Base-by-base conservation (phyloP, 1,140 invertebrate genomes). In the Lepidurus apus region DNA sequence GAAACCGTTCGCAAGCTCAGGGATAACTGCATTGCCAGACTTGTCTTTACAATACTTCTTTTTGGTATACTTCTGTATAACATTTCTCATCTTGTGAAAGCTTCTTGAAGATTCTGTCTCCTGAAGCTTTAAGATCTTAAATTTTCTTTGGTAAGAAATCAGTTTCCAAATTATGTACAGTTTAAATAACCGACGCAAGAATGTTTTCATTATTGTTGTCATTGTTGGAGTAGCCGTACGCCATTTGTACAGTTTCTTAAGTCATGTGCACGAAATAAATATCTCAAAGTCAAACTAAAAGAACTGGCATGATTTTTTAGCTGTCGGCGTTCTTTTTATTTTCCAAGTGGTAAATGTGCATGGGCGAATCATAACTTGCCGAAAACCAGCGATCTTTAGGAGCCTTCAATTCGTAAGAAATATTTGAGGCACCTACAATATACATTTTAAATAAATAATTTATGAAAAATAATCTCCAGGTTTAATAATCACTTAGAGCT, bases 191-290 rank as follows among this genome's bases (percentile, higher is more conserved):
- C 53, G 21, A 65, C 17, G 21, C 53, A 9, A 21, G 21, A 9
- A 65, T 7, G 8, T 65, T 65, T 65, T 13, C 53, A 65, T n/a
- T 65, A 17, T 65, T 65, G 8, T 65, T 65, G 17, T 65, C 53
- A 65, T 65, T 65, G 53, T 65, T 65, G 53, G 17, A 65, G 53
- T 17, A n/a, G 17, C 17, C 7, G 21, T 65, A 65, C 53, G 8
- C 17, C 53, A n/a, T 65, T 65, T 65, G 53, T 65, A 65, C 53
- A 65, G 53, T 65, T 65, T 65, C 34, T 65, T 65, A 65, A 65
- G 53, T 65, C 53, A 65, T 21, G 53, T 65, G 53, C 53, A 65
- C 53, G 53, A 65, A 65, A 65, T 65, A 65, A 65, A 65, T 65
- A 17, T 17, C 17, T 9, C 17, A 65, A 21, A 65, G 53, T 65